A percentile compares a stretch with the other conserved stretches of the same genome.
phyloP scores from a whole-genome alignment of 1,140 invertebrate genomes.

The Ectropis grisescens region DNA sequence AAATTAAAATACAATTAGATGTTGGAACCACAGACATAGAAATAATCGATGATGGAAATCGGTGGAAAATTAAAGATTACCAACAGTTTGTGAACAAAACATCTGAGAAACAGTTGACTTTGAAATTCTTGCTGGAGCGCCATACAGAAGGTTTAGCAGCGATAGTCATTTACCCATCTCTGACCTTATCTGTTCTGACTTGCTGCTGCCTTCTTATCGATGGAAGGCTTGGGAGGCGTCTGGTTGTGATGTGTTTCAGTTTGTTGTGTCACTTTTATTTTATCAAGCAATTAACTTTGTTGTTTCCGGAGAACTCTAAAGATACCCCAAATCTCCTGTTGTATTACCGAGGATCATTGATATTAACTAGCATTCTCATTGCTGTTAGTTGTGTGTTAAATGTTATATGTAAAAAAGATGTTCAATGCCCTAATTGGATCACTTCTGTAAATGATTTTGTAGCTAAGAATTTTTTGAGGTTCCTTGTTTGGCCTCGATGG shows the following conservation, averaged over 20 bases:
- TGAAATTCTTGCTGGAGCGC: slow-evolving; percentile 23
- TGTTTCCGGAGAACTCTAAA: slow-evolving; percentile 18
- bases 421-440: too few species aligned
- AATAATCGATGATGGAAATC: slow-evolving; percentile 5
- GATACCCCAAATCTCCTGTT: slow-evolving; percentile 22
- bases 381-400: too few species aligned
- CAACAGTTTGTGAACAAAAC: slow-evolving; percentile 7
- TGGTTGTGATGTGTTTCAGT: slow-evolving; percentile 18
- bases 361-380: slow-evolving; percentile 10
- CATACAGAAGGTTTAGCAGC: slow-evolving; percentile 17
- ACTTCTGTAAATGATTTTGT: too few species aligned
- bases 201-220: slow-evolving; percentile 17
- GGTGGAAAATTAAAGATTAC: slow-evolving; percentile 9
- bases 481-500: too few species aligned
- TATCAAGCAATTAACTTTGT: slow-evolving; percentile 11
- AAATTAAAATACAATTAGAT: too few species aligned
- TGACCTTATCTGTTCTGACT: slow-evolving; percentile 17
- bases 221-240: slow-evolving; percentile 7
- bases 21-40: too few species aligned
- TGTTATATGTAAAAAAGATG: too few species aligned
- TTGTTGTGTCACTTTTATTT: slow-evolving; percentile 23
- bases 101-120: slow-evolving; percentile 8
- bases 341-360: slow-evolving; percentile 18
- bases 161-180: slow-evolving; percentile 17
- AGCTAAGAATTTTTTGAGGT: too few species aligned